These are phyloP conservation scores for Anthophora plumipes DNA, from an alignment of 2,888 invertebrate species.

Conservation along the genomic window DNA sequence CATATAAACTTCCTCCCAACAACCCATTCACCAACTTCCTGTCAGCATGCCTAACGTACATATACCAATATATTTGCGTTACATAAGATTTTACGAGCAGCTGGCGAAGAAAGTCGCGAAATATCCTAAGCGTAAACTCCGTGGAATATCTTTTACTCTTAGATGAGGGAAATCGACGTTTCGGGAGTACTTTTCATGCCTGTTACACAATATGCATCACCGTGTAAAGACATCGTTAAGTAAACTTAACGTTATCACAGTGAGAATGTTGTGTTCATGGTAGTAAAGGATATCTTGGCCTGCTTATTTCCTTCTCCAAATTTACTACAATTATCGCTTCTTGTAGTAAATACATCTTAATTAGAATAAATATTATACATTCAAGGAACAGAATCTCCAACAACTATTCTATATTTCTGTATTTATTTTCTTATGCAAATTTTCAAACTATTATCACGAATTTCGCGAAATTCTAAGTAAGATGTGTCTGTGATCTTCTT, in stretches of 20 bases:
- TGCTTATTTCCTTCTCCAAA: background rate
- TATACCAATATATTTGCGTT: background rate
- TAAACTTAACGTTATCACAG: constrained; percentile 3
- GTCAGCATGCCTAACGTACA: background rate
- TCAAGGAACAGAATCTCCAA: background rate
- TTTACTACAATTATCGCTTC: background rate
- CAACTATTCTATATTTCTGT: background rate
- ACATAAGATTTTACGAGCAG: constrained; percentile 30
- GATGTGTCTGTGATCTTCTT: background rate
- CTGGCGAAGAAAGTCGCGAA: constrained; percentile 11
- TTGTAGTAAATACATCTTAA: background rate
- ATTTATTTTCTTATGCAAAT: background rate
- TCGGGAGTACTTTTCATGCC: background rate
- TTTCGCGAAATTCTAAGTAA: no score
- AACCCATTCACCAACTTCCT: background rate
- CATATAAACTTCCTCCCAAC: background rate
- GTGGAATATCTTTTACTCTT: constrained; percentile 11
- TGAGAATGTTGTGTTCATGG: background rate
- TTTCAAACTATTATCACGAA: no score
- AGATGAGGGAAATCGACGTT: constrained; percentile 14
- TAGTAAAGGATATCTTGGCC: no score
- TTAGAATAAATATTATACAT: background rate
- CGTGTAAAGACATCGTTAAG: background rate
- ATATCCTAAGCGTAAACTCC: background rate
- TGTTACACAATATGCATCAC: background rate